Evolutionary conservation across 1,140 invertebrate species (phyloP), one percentile per base, ranked within the genome.

Genomic region (Laodelphax striatellus): DNA sequence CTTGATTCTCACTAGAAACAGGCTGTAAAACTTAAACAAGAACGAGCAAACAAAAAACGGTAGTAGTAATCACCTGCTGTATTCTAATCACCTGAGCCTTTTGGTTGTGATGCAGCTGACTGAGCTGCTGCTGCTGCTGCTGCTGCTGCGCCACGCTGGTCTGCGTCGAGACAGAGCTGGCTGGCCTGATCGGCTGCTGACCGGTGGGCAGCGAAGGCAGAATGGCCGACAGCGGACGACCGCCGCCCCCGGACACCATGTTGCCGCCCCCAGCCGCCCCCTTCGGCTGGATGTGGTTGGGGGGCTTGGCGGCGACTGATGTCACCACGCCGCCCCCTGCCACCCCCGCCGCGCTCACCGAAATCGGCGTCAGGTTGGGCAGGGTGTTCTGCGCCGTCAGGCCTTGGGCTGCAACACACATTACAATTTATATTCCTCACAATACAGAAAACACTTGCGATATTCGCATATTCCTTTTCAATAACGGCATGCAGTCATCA

Each of bases 111-210:
- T 64, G 64, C n/a, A 38, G 64, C 52, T 63, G 73, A 64, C 81
- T 80, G n/a, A 57, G 80, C 82, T 28, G 64, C n/a, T 62, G 53
- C 22, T 64, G 65, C 28, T 64, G 60, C 28, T 60, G 58, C 57
- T 67, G 59, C 9, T 67, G 65, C 52, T 63, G 73, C 64, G 81
- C 81, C 55, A 80, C 82, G 57, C 81, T 80, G 3, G 86, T 88
- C 72, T 90, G 87, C 5, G 86, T 88, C 1, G 86, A 88, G 4
- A 90, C 85, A 0, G 84, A 87, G 65, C 83, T 85, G 1, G 84
- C 85, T 0, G 86, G 86, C 44, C 86, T 75, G 53, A 87, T 86
- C 19, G 63, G 57, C 11, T 61, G 42, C 55, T 65, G 50, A 21
- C 64, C 52, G 50, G 24, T 19, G 59, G 63, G 43, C 22, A 75